These are phyloP conservation scores for Lutjanus erythropterus DNA, from an alignment of 2,113 vertebrate species.

Conservation along the genomic window DNA sequence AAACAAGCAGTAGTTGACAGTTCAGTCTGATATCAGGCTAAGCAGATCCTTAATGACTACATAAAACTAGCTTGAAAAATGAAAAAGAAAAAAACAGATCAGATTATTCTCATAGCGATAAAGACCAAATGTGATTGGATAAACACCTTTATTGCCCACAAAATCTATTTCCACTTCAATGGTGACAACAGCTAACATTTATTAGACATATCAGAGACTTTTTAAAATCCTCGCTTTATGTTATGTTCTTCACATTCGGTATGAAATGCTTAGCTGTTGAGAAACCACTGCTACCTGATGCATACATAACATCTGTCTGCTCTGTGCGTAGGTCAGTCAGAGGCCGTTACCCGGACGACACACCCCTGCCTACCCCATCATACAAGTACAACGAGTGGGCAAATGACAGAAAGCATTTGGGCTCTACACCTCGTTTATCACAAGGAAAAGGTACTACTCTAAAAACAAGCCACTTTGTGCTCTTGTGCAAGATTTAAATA, in stretches of 20 bases:
- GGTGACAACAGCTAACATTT: background rate
- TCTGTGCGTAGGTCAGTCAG: constrained; percentile 87
- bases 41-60: background rate
- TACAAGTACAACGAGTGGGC: constrained; percentile 99
- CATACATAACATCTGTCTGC: background rate
- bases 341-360: constrained; percentile 90
- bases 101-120: background rate
- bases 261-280: background rate
- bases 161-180: background rate
- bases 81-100: background rate
- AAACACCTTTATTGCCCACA: background rate
- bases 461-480: background rate
- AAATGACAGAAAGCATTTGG: constrained; percentile 92
- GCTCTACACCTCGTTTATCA: constrained; percentile 93
- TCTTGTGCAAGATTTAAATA: background rate
- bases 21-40: too few relatives aligned
- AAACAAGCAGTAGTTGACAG: too few relatives aligned
- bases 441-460: constrained; percentile 90
- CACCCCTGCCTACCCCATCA: constrained; percentile 93
- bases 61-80: background rate
- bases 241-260: background rate
- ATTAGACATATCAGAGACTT: background rate
- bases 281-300: background rate
- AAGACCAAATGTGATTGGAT: background rate
- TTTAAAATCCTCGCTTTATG: background rate